Evolutionary conservation across 2,888 invertebrate genomes (phyloP).

Genomic region (Euproctis similis): DNA sequence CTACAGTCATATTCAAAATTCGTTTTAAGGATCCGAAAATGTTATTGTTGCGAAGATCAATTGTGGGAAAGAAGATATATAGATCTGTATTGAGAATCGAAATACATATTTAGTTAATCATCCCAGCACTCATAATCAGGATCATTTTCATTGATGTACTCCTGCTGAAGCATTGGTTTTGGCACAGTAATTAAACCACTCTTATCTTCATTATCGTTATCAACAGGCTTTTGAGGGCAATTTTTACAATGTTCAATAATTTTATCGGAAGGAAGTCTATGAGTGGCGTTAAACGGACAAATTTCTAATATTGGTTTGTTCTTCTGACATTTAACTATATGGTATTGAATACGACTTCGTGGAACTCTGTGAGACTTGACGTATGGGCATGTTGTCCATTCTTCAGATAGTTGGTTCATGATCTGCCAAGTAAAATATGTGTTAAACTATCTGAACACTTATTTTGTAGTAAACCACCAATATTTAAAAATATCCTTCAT

Average conservation of each 20-base stretch:
- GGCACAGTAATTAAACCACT: conserved; percentile 17
- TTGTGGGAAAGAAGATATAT: no score
- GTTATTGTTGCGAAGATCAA: no score
- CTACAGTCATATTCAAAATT: no score
- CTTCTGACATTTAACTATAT: conserved; percentile 72
- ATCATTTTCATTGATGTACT: conserved; percentile 33
- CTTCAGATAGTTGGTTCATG: conserved; percentile 30
- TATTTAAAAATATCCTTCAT: no score
- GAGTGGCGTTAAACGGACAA: conserved; percentile 76
- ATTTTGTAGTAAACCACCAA: no score
- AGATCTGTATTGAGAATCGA: no score
- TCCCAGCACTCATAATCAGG: conserved; percentile 47
- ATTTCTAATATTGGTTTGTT: conserved; percentile 49
- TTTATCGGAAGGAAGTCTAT: conserved; percentile 44
- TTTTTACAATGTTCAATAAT: conserved; percentile 6
- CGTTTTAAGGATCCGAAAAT: no score
- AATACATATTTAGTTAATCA: no score
- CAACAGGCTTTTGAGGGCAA: conserved; percentile 3
- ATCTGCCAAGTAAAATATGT: no score
- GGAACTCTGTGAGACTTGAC: conserved; percentile 64
- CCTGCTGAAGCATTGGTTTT: conserved; percentile 25
- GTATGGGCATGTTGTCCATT: conserved; percentile 72
- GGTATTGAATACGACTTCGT: conserved; percentile 65
- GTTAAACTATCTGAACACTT: no score
- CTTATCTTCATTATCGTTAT: accelerated